Percentiles rank a stretch among this genome's conserved stretches.
These are phyloP conservation scores for Cyrtonyx montezumae DNA, from an alignment of 2,113 vertebrate species.

Conservation along the genomic window DNA sequence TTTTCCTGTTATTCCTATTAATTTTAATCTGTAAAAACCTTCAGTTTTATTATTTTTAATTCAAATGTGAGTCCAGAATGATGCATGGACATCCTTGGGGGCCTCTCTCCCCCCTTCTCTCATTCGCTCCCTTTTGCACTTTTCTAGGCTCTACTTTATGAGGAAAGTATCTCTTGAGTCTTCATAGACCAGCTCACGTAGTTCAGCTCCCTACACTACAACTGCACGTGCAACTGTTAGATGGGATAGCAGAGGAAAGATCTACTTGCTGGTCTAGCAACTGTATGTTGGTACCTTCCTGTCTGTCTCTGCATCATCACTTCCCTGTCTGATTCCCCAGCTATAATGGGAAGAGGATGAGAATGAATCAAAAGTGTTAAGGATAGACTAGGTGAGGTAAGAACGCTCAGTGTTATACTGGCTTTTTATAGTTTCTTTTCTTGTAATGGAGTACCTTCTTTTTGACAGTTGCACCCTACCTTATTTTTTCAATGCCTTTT, in stretches of 20 bases:
- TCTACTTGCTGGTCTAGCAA: not conserved
- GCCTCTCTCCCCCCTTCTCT: not conserved
- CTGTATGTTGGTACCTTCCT: not conserved
- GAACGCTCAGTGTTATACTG: not conserved
- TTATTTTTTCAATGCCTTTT: not conserved
- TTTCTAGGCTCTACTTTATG: not conserved
- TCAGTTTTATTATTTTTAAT: not conserved
- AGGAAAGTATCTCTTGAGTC: not conserved
- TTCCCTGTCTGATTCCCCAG: not conserved
- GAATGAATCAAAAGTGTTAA: not conserved
- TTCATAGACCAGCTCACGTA: not conserved
- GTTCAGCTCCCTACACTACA: not conserved
- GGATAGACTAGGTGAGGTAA: not conserved
- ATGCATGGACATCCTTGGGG: rapidly evolving
- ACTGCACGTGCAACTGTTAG: not conserved
- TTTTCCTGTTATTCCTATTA: not conserved
- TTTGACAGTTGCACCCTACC: not conserved
- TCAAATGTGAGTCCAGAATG: not conserved
- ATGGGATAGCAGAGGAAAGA: not conserved
- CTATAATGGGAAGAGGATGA: not conserved
- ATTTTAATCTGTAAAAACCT: not conserved
- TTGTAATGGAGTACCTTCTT: not conserved
- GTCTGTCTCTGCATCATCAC: not conserved
- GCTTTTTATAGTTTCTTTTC: not conserved
- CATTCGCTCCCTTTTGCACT: not conserved